Base-by-base conservation (phyloP, 2,113 vertebrate species). In the Nothobranchius kuhntae region DNA sequence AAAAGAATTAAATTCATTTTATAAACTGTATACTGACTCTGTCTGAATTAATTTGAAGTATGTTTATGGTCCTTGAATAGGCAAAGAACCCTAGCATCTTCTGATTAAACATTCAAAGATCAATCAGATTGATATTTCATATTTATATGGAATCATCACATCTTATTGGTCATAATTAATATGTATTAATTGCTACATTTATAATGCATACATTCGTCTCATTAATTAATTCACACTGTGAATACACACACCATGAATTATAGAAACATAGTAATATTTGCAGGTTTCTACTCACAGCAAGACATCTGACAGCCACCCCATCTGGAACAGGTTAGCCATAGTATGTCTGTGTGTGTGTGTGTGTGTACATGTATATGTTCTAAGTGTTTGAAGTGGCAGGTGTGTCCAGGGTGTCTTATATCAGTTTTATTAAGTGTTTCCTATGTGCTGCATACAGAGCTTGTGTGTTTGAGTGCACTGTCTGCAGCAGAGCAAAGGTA, bases 371-470 rank as follows among this genome's bases (percentile, higher is more conserved):
- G 48, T 63, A 10, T 68, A 65, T 73, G 44, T 64, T 54, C 48
- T 56, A 36, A 26, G 53, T 71, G 78, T 91, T 91, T 91, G 86
- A 93, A 90, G 89, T 92, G 87, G 81, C 90, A 91, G 91, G 90
- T 90, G 88, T 88, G 87, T 82, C 57, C 53, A 42, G 57, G 77
- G 76, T 85, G 61, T 89, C 85, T 82, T 80, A 76, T 86, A 82
- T 88, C 74, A 73, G 57, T 80, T 86, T 86, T 89, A 89, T 90
- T 86, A 81, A 61, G 73, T 75, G 80, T 89, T 90, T 90, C 87
- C 86, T 82, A 53, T 47, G 21, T 59, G 45, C 26, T 14, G 53
- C 68, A 42, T 66, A 73, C 64, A 60, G 59, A 68, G 36, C 58
- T 62, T 60, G 58, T 48, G 45, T 0, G 12, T 12, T 35, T 1